Base-by-base conservation (phyloP, 1,140 invertebrate genomes). In the Plutomurus gul region DNA sequence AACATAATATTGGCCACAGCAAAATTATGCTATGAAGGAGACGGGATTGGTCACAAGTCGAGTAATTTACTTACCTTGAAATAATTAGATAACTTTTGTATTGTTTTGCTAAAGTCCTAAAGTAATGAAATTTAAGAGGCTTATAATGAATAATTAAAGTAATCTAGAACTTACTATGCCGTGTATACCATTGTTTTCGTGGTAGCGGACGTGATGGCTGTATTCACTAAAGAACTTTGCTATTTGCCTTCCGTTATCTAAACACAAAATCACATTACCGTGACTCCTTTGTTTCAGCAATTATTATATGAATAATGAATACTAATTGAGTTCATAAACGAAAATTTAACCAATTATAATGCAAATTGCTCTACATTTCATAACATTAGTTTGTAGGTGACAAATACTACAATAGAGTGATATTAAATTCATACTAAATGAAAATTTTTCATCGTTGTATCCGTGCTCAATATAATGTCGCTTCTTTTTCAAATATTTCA, bases 401-500 rank as follows among this genome's bases (percentile, higher is more conserved):
- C n/a, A n/a, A n/a, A n/a, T n/a, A n/a, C n/a, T n/a, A n/a, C n/a
- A n/a, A n/a, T n/a, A n/a, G n/a, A n/a, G n/a, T n/a, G n/a, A n/a
- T n/a, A n/a, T n/a, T n/a, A 18, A 71, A 22, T 2, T 25, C 71
- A 18, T 79, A 79, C 78, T 79, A 30, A 79, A 79, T 65, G 78
- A 79, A 75, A 79, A 79, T 70, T 79, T 75, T 46, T 81, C 80
- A 72, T 81, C 80, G 22, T 81, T 81, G 47, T 76, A 74, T 16
- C 80, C 80, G 72, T 81, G 80, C 36, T 81, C 80, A 22, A 81
- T 46, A 22, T 81, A 81, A 36, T 81, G 80, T 30, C 80, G 22
- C 72, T 70, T 70, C n/a, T 78, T 56, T 30, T 77, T 76, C 11
- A 81, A 30, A 33, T 77, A 30, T 13, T 74, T 72, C 22, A 81